Conservation (phyloP, 2,888 invertebrate genomes). For the Sphaerophoria rueppellii region DNA sequence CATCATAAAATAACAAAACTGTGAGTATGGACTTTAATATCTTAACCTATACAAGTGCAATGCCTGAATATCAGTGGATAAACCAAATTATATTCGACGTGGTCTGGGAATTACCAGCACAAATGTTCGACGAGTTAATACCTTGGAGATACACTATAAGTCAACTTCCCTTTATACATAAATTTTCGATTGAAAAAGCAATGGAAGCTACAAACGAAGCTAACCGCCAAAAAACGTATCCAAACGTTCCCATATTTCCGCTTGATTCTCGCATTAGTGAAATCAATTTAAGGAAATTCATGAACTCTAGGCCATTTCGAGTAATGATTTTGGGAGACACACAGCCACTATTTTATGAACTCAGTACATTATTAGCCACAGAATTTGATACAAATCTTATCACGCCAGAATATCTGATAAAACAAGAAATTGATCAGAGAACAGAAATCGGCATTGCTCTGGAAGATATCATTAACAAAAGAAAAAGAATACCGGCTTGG, state of each 20-base stretch:
- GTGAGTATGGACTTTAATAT: too few species aligned
- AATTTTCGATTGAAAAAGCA: conserved; percentile 39
- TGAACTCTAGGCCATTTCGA: conserved; percentile 80
- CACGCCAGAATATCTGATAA: conserved; percentile 84
- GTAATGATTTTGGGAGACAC: conserved; percentile 86
- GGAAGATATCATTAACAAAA: conserved; percentile 83
- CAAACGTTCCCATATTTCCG: conserved; percentile 36
- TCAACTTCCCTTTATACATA: conserved; percentile 52
- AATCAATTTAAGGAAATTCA: conserved; percentile 41
- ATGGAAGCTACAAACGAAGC: background rate
- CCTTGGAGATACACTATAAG: background rate
- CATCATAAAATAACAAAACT: too few species aligned
- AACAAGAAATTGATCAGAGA: conserved; percentile 84
- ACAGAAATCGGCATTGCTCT: conserved; percentile 84
- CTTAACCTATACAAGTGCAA: too few species aligned
- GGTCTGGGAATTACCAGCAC: too few species aligned
- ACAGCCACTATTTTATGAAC: conserved; percentile 82
- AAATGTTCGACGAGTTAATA: conserved; percentile 9
- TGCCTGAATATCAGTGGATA: too few species aligned
- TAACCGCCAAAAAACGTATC: background rate
- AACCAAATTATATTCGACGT: too few species aligned
- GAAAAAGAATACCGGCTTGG: conserved; percentile 83
- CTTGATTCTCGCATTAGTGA: conserved; percentile 46
- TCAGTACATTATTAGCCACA: conserved; percentile 84
- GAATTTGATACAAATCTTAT: conserved; percentile 83